Conservation (phyloP, 2,797 vertebrate genomes). For the Muraenolepis orangiensis region DNA sequence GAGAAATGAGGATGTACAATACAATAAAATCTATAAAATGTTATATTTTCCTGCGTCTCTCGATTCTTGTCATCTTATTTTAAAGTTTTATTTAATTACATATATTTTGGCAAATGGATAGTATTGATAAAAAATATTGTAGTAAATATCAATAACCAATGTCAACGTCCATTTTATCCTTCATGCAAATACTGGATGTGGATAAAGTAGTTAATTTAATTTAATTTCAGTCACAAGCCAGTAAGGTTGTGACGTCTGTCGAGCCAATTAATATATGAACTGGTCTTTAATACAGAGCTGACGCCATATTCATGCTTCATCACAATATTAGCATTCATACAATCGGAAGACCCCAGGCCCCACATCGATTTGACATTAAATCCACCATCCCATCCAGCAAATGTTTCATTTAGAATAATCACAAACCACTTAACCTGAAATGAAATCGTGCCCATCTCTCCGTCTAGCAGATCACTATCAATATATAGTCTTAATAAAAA, state of each 20-base stretch:
- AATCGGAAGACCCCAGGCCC: neutral
- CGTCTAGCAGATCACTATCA: neutral
- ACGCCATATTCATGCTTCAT: neutral
- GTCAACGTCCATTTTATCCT: too few species aligned
- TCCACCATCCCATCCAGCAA: neutral
- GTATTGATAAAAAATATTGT: too few species aligned
- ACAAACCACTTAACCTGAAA: neutral
- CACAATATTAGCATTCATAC: neutral
- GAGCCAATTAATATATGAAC: too few species aligned
- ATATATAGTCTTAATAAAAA: neutral
- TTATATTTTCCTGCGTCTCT: slow-evolving; percentile 30
- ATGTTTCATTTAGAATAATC: neutral
- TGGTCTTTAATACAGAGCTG: neutral
- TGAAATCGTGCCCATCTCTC: neutral
- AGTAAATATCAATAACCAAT: neutral
- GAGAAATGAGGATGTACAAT: slow-evolving; percentile 68
- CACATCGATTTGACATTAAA: neutral
- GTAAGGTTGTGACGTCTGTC: too few species aligned
- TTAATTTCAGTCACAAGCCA: neutral
- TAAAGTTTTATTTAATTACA: too few species aligned
- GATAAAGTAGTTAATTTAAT: too few species aligned
- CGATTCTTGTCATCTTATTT: slow-evolving; percentile 11
- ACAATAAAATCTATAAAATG: slow-evolving; percentile 66
- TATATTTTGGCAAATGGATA: too few species aligned
- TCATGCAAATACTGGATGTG: neutral